Percentiles rank a stretch among this genome's conserved stretches.
phyloP scores from a whole-genome alignment of 2,113 vertebrate genomes.

The Cyprinodon tularosa region DNA sequence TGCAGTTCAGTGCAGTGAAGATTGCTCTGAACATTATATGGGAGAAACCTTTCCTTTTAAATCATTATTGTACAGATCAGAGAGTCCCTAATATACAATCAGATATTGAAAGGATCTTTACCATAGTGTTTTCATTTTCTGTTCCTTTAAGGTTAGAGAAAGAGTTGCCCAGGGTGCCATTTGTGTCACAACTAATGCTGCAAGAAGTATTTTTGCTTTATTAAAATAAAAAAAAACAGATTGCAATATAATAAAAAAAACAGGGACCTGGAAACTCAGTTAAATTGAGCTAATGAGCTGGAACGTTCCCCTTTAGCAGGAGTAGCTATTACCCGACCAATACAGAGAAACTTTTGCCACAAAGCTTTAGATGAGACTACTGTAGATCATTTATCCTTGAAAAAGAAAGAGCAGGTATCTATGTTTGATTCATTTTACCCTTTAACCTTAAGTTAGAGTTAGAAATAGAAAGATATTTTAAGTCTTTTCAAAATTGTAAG shows the following conservation, averaged over 20 bases:
- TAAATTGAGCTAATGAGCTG: background rate
- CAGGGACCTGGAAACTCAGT: background rate
- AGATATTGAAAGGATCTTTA: background rate
- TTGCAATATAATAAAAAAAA: background rate
- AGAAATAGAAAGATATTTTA: background rate
- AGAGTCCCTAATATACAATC: background rate
- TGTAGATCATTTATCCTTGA: background rate
- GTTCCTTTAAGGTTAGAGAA: background rate
- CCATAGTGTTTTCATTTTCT: background rate
- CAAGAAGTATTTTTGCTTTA: background rate
- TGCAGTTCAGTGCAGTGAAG: too few relatives aligned
- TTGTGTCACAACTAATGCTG: background rate
- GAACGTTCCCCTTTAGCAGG: background rate
- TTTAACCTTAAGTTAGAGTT: background rate
- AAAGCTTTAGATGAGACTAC: background rate
- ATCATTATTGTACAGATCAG: background rate
- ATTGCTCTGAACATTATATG: too few relatives aligned
- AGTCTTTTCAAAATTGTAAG: too few relatives aligned
- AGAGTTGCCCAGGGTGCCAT: background rate
- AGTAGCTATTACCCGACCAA: background rate
- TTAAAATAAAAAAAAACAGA: background rate
- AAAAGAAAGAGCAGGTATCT: background rate
- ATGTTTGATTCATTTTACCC: background rate
- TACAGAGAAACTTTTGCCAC: background rate
- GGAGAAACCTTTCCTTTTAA: too few relatives aligned